Conservation (phyloP, 2,797 vertebrate species). For the Dryobates pubescens region DNA sequence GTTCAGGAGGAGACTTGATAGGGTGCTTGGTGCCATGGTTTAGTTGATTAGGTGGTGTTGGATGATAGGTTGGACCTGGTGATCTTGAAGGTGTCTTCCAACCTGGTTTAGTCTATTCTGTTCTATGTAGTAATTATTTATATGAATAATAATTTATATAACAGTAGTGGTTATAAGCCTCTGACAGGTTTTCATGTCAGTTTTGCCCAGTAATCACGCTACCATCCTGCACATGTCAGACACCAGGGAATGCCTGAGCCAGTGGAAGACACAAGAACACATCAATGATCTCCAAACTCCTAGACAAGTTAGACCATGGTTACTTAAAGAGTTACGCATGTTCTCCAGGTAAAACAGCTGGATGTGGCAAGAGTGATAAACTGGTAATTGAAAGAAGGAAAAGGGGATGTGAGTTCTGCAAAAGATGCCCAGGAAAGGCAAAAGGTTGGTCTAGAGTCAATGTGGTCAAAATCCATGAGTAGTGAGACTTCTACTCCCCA, state of each 20-base stretch:
- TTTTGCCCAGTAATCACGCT: background rate
- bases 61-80: no score
- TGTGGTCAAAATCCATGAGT: background rate
- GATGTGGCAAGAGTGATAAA: background rate
- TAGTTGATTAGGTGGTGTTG: no score
- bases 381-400: background rate
- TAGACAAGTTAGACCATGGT: background rate
- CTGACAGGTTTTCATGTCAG: background rate
- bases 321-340: background rate
- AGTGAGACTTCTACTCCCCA: background rate
- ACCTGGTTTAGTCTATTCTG: no score
- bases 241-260: background rate
- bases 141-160: background rate
- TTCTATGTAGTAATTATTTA: no score
- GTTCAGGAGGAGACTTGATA: no score
- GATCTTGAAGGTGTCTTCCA: no score
- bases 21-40: no score
- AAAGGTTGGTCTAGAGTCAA: background rate
- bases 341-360: background rate
- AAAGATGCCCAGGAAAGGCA: background rate
- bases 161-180: background rate
- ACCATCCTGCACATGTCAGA: background rate
- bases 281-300: background rate
- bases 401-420: accelerated
- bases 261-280: background rate